Conservation (phyloP, 2,797 vertebrate genomes). For the Cynodonichthys magdalenae region DNA sequence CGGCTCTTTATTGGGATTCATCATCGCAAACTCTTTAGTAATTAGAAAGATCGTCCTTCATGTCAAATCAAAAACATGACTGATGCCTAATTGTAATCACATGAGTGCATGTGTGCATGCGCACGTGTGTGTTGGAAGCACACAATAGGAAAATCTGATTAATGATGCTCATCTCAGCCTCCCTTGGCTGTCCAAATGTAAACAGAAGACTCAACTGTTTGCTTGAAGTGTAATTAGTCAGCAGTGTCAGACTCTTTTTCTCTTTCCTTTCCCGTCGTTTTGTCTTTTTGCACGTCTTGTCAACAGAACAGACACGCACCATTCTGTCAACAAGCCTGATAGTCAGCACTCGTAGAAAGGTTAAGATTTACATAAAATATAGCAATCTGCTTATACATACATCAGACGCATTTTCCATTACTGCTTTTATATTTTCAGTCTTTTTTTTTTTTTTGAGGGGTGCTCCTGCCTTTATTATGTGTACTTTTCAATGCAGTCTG, state of each 20-base stretch:
- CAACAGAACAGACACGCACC: slow-evolving; percentile 67
- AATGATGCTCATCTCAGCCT: slow-evolving; percentile 73
- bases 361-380: slow-evolving; percentile 77
- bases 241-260: slow-evolving; percentile 63
- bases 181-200: slow-evolving; percentile 73
- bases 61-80: slow-evolving; percentile 72
- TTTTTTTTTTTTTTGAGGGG: not conserved
- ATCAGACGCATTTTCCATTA: slow-evolving; percentile 55
- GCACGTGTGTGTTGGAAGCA: slow-evolving; percentile 37
- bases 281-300: slow-evolving; percentile 63
- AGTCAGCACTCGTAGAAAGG: slow-evolving; percentile 69
- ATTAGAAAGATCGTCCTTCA: slow-evolving; percentile 69
- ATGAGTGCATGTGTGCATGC: slow-evolving; percentile 38
- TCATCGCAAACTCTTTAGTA: slow-evolving; percentile 64
- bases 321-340: slow-evolving; percentile 73
- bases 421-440: slow-evolving; percentile 14
- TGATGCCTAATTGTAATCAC: slow-evolving; percentile 70
- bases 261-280: slow-evolving; percentile 45
- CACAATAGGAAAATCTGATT: slow-evolving; percentile 71
- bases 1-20: slow-evolving; percentile 67
- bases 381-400: slow-evolving; percentile 64
- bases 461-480: slow-evolving; percentile 21
- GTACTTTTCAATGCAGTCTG: slow-evolving; percentile 25
- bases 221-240: slow-evolving; percentile 77
- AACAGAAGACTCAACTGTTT: slow-evolving; percentile 76